Conservation (phyloP, 92 coral and sea anemone species). For the Epizoanthus scotinus region DNA sequence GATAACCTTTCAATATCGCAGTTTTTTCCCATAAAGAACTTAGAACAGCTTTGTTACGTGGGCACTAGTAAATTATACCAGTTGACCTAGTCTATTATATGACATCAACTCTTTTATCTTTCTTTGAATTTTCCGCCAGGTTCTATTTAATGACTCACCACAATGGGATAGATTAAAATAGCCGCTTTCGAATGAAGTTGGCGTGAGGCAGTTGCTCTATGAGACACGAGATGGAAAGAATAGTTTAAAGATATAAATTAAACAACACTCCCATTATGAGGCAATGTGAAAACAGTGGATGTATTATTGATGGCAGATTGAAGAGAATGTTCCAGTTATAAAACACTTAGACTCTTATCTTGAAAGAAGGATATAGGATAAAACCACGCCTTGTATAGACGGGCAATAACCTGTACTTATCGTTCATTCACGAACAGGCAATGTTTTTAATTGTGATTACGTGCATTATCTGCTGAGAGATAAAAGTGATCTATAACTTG, state of each 20-base stretch:
- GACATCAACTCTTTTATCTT: slow-evolving; percentile 20
- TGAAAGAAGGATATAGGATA: neutral
- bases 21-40: neutral
- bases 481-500: slow-evolving; percentile 1
- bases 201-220: neutral
- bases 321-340: slow-evolving; percentile 11
- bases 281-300: slow-evolving; percentile 37
- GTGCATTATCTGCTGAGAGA: neutral
- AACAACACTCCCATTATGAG: slow-evolving; percentile 40
- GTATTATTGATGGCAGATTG: slow-evolving; percentile 38
- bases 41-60: slow-evolving; percentile 5
- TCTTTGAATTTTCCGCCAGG: slow-evolving; percentile 3
- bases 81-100: neutral
- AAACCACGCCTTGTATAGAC: slow-evolving; percentile 19
- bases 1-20: slow-evolving; percentile 40
- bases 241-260: slow-evolving; percentile 26
- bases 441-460: slow-evolving; percentile 15
- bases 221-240: slow-evolving; percentile 18
- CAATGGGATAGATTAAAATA: neutral
- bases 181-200: neutral
- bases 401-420: slow-evolving; percentile 18
- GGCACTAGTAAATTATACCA: neutral
- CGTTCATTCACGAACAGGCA: slow-evolving; percentile 16
- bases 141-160: neutral
- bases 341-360: slow-evolving; percentile 20